Evolutionary conservation across 2,888 invertebrate species (phyloP), one percentile per base, ranked within the genome.

Genomic region (Gymnocheta viridis): DNA sequence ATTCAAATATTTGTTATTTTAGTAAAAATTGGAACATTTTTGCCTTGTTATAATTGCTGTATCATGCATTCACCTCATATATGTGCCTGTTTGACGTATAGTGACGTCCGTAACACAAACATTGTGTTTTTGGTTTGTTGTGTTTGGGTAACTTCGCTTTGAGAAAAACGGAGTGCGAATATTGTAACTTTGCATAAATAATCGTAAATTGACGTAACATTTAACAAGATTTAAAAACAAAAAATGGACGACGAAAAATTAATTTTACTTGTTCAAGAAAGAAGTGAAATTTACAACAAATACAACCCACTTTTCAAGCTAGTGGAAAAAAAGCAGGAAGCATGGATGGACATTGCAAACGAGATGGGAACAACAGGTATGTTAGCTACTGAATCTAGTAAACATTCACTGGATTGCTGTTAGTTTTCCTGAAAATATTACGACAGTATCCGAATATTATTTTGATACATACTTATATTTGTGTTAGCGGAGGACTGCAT

Each of bases 251-350:
- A 79, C 14, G 78, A 79, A 44, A 70, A 70, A 27, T 10, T 70
- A 56, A 70, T 79, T 32, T 47, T 70, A 27, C 54, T 79, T 32
- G 70, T 79, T n/a, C 60, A 64, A 2, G 54, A 79, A 70, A 79
- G 44, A 44, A 56, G 12, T 24, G 47, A 44, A 47, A 6, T 79
- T 24, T 79, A 70, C 35, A 64, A 79, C 10, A 79, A 70, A 29
- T 54, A 22, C 3, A 62, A 79, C 19, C 78, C 78, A 22, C 35
- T 44, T 24, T 79, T 44, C 35, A 79, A 70, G 27, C 12, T 24
- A 7, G 14, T 47, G 3, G 35, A 72, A 4, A 79, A 41, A 32
- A 79, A 79, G 44, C 32, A 38, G 12, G 70, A 64, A 56, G 78
- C 70, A 47, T 79, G 78, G 78, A 10, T 44, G 22, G 60, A 79